These are phyloP conservation scores for Bombus pascuorum DNA, from an alignment of 1,140 invertebrate genomes.

Conservation along the genomic window DNA sequence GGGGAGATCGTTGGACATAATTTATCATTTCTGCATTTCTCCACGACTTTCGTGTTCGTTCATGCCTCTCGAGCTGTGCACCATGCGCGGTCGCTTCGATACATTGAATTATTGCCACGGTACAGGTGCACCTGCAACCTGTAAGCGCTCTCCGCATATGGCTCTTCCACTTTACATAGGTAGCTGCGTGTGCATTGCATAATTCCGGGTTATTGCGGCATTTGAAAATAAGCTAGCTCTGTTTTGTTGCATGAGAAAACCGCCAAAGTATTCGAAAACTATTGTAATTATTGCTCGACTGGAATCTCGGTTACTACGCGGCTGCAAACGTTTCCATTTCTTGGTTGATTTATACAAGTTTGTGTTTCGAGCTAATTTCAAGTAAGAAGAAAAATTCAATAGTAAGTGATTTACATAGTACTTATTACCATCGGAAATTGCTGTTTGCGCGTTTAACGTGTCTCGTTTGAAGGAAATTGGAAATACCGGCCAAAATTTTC, in stretches of 20 bases:
- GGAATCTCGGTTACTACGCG: neutral
- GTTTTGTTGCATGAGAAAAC: neutral
- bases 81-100: slow-evolving; percentile 4
- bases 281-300: neutral
- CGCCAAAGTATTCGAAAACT: neutral
- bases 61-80: slow-evolving; percentile 7
- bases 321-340: too few species aligned
- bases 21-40: slow-evolving; percentile 43
- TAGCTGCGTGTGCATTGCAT: slow-evolving; percentile 33
- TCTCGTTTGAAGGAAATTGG: too few species aligned
- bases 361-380: too few species aligned
- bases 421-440: too few species aligned
- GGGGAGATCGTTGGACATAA: neutral
- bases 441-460: too few species aligned
- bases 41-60: slow-evolving; percentile 23
- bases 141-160: slow-evolving; percentile 26
- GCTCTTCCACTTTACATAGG: slow-evolving; percentile 17
- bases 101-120: slow-evolving; percentile 58
- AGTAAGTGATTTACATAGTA: too few species aligned
- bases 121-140: slow-evolving; percentile 57
- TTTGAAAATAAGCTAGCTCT: slow-evolving; percentile 15
- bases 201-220: slow-evolving; percentile 14
- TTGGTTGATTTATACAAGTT: too few species aligned
- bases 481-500: too few species aligned
- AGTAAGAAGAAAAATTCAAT: too few species aligned